Evolutionary conservation across 2,888 invertebrate species (phyloP), one percentile per base, ranked within the genome.

Genomic region (Habrosyne pyritoides): DNA sequence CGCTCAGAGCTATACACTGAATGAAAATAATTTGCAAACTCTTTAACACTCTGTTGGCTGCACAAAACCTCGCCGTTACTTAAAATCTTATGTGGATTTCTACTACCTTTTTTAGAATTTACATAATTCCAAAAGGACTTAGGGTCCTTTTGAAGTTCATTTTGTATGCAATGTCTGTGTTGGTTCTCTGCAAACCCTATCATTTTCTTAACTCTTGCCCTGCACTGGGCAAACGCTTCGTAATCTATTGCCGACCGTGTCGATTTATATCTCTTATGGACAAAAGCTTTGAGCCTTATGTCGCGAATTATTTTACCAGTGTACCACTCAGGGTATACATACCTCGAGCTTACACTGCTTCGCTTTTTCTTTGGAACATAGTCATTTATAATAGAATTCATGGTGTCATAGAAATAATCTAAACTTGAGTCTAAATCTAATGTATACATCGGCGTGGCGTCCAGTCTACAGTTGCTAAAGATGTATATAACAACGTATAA

Each of bases 281-380:
- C 47, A 0, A n/a, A 10, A 6, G 57, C 53, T 18, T 61, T 64
- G 8, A 24, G 7, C 46, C 54, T 47, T 18, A 64, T 57, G n/a
- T 59, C 51, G 10, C 48, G 2, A 54, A 61, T 60, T 14, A 64
- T 33, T 26, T 59, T 61, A 6, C 30, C 12, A 2, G 55, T 59
- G 28, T 63, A 67, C 63, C 62, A 67, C 12, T 60, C 60, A 5
- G 64, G 67, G 30, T 67, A 67, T 26, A 10, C 36, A 22, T 55
- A 60, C 24, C 47, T 53, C 10, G 54, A 50, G n/a, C 21, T 46
- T 21, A 26, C 48, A 30, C 10, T 21, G 2, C 21, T 56, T 46
- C 52, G 54, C 49, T 49, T 57, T 52, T 59, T 65, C 46, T n/a
- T 54, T 2, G 63, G 61, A 30, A 63, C 63, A 33, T 59, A 61